These are phyloP conservation scores for Pipistrellus nathusii DNA, from an alignment of 2,797 vertebrate species.

Conservation along the genomic window DNA sequence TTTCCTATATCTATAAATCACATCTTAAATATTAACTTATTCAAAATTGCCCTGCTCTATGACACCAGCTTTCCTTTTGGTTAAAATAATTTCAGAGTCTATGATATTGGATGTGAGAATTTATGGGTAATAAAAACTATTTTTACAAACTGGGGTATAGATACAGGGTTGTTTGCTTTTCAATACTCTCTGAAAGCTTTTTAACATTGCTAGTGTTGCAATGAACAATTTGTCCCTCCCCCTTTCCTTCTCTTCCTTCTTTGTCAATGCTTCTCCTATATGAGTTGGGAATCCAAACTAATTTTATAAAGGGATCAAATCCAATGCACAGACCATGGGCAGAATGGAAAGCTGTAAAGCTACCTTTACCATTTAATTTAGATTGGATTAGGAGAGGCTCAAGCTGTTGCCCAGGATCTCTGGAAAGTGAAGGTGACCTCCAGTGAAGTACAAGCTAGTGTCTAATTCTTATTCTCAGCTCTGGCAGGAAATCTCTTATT, in stretches of 20 bases:
- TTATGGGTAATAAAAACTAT: background rate
- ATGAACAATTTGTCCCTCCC: background rate
- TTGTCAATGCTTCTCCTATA: background rate
- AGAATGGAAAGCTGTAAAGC: background rate
- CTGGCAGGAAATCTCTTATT: conserved; percentile 51
- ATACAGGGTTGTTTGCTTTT: background rate
- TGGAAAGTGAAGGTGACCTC: background rate
- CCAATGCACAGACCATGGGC: background rate
- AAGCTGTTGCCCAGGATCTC: background rate
- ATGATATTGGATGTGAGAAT: background rate
- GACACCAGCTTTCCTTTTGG: background rate
- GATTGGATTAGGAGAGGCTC: background rate
- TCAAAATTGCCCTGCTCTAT: background rate
- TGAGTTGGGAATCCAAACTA: background rate
- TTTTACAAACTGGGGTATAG: background rate
- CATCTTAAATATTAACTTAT: background rate
- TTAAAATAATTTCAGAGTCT: conserved; percentile 40
- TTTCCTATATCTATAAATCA: background rate
- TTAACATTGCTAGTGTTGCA: background rate
- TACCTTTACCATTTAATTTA: background rate
- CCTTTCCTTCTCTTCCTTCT: background rate
- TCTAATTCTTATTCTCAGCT: conserved; percentile 1
- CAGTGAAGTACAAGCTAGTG: background rate
- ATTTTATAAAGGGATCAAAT: conserved; percentile 49
- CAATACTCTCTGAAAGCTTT: background rate